These are phyloP conservation scores for Enteromius argenteus DNA, from an alignment of 2,797 vertebrate species.

Conservation along the genomic window DNA sequence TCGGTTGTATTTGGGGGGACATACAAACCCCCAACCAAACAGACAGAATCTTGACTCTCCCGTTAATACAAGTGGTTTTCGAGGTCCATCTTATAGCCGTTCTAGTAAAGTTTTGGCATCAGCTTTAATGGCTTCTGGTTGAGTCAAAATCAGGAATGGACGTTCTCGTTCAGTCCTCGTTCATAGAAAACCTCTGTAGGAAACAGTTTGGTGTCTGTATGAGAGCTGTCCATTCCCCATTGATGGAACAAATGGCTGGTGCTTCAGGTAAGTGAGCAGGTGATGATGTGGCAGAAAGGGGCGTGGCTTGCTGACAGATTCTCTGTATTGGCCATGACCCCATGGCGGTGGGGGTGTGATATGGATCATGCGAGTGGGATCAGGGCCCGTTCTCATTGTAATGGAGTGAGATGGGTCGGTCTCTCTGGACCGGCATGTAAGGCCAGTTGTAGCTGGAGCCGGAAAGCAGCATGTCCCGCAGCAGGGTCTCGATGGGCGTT, in stretches of 20 bases:
- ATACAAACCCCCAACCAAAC: slow-evolving; percentile 64
- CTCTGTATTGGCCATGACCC: slow-evolving; percentile 53
- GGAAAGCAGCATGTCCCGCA: slow-evolving; percentile 89
- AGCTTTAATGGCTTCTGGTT: slow-evolving; percentile 82
- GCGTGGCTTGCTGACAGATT: slow-evolving; percentile 46
- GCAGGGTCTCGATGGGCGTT: slow-evolving; percentile 90
- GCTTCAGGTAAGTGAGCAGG: slow-evolving; percentile 54
- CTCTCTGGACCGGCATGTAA: slow-evolving; percentile 81
- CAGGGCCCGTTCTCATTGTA: slow-evolving; percentile 85
- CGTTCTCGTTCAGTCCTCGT: slow-evolving; percentile 62
- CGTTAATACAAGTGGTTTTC: slow-evolving; percentile 74
- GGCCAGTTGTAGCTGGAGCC: slow-evolving; percentile 90
- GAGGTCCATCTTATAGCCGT: slow-evolving; percentile 57
- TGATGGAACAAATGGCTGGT: slow-evolving; percentile 34
- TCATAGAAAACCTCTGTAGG: slow-evolving; percentile 46
- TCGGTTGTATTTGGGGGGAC: slow-evolving; percentile 37
- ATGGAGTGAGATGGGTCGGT: slow-evolving; percentile 80
- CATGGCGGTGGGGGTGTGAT: slow-evolving; percentile 54
- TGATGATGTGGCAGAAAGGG: slow-evolving; percentile 50
- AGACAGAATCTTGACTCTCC: slow-evolving; percentile 73
- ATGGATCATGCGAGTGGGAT: slow-evolving; percentile 36
- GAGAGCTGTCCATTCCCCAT: slow-evolving; percentile 41
- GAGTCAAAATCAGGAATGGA: slow-evolving; percentile 66
- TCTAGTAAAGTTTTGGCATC: slow-evolving; percentile 75
- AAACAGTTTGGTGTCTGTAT: slow-evolving; percentile 5